Conservation (phyloP, 2,113 vertebrate genomes). For the Carassius auratus region DNA sequence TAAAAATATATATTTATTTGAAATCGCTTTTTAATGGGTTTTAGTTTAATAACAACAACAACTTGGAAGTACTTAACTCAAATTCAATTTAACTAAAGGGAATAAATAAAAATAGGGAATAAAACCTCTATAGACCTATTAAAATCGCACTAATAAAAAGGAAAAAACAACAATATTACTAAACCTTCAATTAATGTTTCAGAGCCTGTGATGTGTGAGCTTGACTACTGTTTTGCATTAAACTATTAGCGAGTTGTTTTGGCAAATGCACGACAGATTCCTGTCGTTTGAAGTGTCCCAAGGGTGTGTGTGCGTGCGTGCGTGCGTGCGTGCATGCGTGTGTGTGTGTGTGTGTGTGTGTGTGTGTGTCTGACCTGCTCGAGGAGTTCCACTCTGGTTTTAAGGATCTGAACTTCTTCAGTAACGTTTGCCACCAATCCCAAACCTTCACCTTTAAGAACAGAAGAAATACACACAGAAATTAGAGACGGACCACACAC, state of each 20-base stretch:
- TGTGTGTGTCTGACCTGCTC: constrained; percentile 79
- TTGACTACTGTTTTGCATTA: constrained; percentile 23
- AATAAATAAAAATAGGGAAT: no score
- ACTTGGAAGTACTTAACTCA: no score
- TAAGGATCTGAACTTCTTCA: constrained; percentile 83
- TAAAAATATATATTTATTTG: no score
- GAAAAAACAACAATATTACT: no score
- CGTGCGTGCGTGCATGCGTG: constrained; percentile 12
- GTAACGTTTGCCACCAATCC: constrained; percentile 68
- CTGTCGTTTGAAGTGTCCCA: constrained; percentile 2
- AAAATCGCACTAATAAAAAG: no score
- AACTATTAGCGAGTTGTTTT: constrained; percentile 22
- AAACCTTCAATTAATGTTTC: neutral
- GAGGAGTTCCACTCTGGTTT: constrained; percentile 80
- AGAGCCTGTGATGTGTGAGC: neutral
- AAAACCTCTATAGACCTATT: no score
- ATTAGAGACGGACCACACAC: neutral
- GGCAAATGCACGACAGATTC: neutral
- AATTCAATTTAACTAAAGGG: no score
- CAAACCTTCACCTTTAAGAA: constrained; percentile 64
- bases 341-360: constrained; percentile 4
- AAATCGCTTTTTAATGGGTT: no score
- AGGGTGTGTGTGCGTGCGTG: neutral
- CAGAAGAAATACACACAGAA: constrained; percentile 40
- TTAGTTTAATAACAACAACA: no score